Percentiles rank a stretch among this genome's conserved stretches.
phyloP scores from a whole-genome alignment of 1,140 invertebrate species.

The Drosophila biarmipes region DNA sequence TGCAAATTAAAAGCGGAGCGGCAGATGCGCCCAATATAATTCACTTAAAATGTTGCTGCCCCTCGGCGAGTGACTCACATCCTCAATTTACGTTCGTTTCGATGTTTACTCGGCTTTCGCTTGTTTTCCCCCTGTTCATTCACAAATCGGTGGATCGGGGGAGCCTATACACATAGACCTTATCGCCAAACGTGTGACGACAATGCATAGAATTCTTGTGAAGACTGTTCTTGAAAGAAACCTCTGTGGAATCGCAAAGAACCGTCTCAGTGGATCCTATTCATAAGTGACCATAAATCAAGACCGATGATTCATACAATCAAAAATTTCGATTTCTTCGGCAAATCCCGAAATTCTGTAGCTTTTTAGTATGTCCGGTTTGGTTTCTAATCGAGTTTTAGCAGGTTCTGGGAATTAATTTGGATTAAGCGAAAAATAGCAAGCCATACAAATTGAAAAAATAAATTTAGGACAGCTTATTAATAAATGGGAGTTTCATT shows the following conservation, averaged over 20 bases:
- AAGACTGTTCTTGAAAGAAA: slow-evolving; percentile 11
- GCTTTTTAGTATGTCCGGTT: slow-evolving; percentile 20
- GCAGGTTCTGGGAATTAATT: slow-evolving; percentile 13
- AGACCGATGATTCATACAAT: slow-evolving; percentile 23
- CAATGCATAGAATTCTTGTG: slow-evolving; percentile 11
- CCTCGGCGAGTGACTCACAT: slow-evolving; percentile 40
- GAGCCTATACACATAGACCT: not conserved
- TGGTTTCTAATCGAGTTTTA: not conserved
- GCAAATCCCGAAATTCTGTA: not conserved
- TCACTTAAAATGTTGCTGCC: slow-evolving; percentile 37
- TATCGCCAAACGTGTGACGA: slow-evolving; percentile 39
- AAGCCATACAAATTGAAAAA: no score
- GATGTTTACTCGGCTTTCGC: slow-evolving; percentile 17
- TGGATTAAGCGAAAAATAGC: not conserved
- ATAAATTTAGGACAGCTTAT: no score
- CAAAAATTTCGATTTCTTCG: not conserved
- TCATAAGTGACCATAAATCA: slow-evolving; percentile 21
- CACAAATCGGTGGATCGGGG: slow-evolving; percentile 24
- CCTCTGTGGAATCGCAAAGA: slow-evolving; percentile 2
- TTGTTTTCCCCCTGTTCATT: slow-evolving; percentile 37
- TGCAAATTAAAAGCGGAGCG: slow-evolving; percentile 45
- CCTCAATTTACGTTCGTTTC: slow-evolving; percentile 51
- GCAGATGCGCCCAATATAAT: slow-evolving; percentile 52
- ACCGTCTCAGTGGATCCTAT: slow-evolving; percentile 24
- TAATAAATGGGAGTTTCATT: not conserved